Base-by-base conservation (phyloP, 2,113 vertebrate species). In the Sinocyclocheilus rhinocerous region DNA sequence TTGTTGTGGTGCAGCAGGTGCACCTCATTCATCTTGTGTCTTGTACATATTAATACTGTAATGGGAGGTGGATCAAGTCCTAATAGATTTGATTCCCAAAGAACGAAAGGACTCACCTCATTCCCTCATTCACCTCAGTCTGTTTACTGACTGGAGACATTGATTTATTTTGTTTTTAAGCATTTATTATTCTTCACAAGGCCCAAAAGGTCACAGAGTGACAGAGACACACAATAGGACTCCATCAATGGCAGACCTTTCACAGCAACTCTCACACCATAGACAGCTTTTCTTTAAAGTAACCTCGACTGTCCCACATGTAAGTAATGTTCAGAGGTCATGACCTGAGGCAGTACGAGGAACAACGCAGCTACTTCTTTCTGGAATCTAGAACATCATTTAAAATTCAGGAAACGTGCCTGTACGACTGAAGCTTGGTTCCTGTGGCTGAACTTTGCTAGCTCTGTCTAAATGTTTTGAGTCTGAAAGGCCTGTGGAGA, bases 311-410 rank as follows among this genome's bases (percentile, higher is more conserved):
- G 39, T 81, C 61, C 39, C 42, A 67, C 61, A 20, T 81, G 6
- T 18, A 39, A 24, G 6, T 36, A 63, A 81, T 10, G 39, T 42
- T 81, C 20, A 22, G 22, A 33, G 26, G 39, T 63, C 57, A 91
- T 93, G 92, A 90, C 88, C 80, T 89, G 85, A 77, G 88, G 79
- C 39, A 15, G 22, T 42, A 65, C 0, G 22, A 8, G 57, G 22
- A 59, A 24, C 33, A 65, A 16, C 13, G 6, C 39, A 26, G 39
- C 39, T 81, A 78, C 79, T 48, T 26, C 79, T 67, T 81, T n/a
- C 24, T 24, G 3, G n/a, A 92, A 92, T 84, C 33, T 48, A 26
- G 48, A 85, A 65, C 36, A 3, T 26, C 3, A 39, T 67, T 78
- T 77, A 18, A 78, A 67, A 85, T 85, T 85, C 84, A 50, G 63